Percentiles rank a stretch among this genome's conserved stretches.
phyloP scores from a whole-genome alignment of 1,140 invertebrate species.

The Drosophila micromelanica region DNA sequence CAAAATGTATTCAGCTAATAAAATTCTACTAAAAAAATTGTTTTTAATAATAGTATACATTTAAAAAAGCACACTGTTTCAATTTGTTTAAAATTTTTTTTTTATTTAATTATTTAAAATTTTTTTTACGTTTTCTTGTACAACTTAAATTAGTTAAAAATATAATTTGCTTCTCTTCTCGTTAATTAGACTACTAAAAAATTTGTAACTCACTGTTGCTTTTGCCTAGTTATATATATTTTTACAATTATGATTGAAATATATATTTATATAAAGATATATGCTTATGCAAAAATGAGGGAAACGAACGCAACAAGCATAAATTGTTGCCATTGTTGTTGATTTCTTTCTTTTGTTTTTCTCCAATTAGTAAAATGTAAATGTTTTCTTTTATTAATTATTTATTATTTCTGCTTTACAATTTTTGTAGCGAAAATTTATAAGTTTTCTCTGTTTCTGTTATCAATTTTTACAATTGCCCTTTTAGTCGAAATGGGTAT shows the following conservation, averaged over 20 bases:
- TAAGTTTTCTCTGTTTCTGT: not conserved
- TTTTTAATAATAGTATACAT: too few species aligned
- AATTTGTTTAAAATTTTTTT: constrained; percentile 39
- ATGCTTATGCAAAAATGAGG: constrained; percentile 57
- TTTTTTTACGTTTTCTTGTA: constrained; percentile 49
- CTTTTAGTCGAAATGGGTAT: constrained; percentile 3
- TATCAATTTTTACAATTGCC: constrained; percentile 40
- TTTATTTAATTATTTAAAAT: constrained; percentile 41
- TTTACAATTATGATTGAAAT: constrained; percentile 33
- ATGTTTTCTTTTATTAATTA: constrained; percentile 29
- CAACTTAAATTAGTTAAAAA: constrained; percentile 62
- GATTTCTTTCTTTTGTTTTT: not conserved
- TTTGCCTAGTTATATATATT: constrained; percentile 50
- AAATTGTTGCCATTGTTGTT: not conserved
- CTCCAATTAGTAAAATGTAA: constrained; percentile 19
- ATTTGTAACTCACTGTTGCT: constrained; percentile 58
- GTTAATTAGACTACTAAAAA: constrained; percentile 52
- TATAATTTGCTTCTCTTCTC: constrained; percentile 49
- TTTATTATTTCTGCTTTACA: constrained; percentile 40
- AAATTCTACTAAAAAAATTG: not conserved
- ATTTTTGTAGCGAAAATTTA: constrained; percentile 26
- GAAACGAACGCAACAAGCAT: constrained; percentile 29
- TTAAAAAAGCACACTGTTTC: not conserved
- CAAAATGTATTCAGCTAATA: not conserved
- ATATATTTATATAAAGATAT: constrained; percentile 43